Conservation (phyloP, 53 echinoderm and acorn worm species). For the Paracentrotus lividus region DNA sequence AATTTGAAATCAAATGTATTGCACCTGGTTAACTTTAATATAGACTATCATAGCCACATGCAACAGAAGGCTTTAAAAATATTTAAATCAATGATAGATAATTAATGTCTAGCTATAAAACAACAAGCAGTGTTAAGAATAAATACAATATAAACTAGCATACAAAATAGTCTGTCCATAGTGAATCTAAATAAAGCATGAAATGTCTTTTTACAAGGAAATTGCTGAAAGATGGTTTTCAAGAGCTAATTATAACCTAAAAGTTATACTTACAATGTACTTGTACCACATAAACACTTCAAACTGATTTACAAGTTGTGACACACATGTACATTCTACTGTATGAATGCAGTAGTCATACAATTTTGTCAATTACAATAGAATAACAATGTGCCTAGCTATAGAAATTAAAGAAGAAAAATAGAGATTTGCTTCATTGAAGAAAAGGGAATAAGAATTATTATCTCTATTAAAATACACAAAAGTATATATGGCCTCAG, state of each 20-base stretch:
- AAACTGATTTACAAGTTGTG: not conserved
- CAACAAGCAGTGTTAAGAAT: conserved; percentile 2
- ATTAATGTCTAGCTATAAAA: not conserved
- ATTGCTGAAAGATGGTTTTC: not conserved
- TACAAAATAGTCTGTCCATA: conserved; percentile 1
- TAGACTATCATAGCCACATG: conserved; percentile 2
- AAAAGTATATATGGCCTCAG: not conserved
- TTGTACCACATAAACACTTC: not conserved
- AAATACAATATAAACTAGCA: conserved; percentile 38
- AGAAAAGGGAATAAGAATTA: too few relatives aligned
- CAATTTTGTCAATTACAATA: not conserved
- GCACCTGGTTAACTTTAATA: conserved; percentile 16
- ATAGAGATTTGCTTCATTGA: too few relatives aligned
- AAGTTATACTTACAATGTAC: not conserved
- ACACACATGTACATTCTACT: too few relatives aligned
- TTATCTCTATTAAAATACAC: not conserved
- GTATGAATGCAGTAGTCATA: too few relatives aligned
- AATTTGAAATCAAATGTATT: conserved; percentile 27
- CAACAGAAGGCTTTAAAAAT: not conserved
- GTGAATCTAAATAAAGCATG: not conserved
- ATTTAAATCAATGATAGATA: not conserved
- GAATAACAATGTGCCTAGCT: not conserved
- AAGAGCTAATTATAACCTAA: not conserved
- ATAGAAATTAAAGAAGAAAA: not conserved
- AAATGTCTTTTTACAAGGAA: not conserved